Conservation (phyloP, 2,797 vertebrate species). For the Falco peregrinus region DNA sequence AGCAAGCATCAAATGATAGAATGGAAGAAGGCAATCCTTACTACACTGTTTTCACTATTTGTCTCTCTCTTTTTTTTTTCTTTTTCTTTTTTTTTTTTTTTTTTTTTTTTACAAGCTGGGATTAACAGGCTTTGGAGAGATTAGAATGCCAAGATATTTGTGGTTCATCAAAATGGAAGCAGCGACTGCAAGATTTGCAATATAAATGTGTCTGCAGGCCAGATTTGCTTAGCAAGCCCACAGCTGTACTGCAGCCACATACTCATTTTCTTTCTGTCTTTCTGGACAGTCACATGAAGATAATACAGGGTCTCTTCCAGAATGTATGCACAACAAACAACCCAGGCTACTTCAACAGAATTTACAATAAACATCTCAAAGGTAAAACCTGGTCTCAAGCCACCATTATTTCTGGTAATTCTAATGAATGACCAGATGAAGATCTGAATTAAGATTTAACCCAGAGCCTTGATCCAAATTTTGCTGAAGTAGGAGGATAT, state of each 20-base stretch:
- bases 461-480: neutral
- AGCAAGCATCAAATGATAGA: constrained; percentile 2
- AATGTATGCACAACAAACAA: neutral
- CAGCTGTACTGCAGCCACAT: constrained; percentile 1
- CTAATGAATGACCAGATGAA: neutral
- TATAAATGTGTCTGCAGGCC: neutral
- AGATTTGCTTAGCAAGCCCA: constrained; percentile 26
- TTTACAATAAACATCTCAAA: neutral
- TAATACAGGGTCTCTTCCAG: neutral
- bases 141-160: constrained; percentile 36
- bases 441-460: constrained; percentile 21
- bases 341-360: neutral
- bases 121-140: constrained; percentile 17
- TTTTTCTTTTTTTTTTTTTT: neutral
- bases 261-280: neutral
- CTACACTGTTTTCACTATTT: neutral
- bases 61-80: neutral
- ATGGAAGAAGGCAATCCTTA: neutral
- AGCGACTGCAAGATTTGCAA: neutral
- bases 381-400: neutral
- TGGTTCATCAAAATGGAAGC: constrained; percentile 41
- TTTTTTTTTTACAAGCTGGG: neutral
- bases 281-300: neutral
- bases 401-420: neutral
- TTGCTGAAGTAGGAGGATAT: neutral